Evolutionary conservation across 2,888 invertebrate species (phyloP), one percentile per base, ranked within the genome.

Genomic region (Sabellastarte sp.): DNA sequence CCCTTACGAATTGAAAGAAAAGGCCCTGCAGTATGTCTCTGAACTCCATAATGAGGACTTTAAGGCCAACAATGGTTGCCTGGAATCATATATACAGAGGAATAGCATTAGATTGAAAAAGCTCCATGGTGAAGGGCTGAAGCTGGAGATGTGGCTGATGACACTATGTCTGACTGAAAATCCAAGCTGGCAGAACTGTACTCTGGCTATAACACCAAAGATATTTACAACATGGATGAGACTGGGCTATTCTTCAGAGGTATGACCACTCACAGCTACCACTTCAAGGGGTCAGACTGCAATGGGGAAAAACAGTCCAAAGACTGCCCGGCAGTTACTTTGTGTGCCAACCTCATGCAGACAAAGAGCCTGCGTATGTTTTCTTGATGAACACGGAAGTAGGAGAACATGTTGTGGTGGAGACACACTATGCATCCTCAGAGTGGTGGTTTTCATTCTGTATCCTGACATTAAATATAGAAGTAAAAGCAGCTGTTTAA

Each of bases 21-120:
- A 56, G 57, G 61, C 57, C n/a, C 56, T 33, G 2, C 4, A 57
- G 10, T 26, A 57, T 26, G 61, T 57, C 32, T 28, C 3, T 3
- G 57, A 57, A 10, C 41, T 61, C 29, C 26, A 30, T 4, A n/a
- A 28, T 3, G 10, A 29, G 3, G 4, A 59, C 3, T 73, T 74
- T 58, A 72, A 73, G 33, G 73, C 73, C 28, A 67, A 67, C 10
- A 74, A 69, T 51, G 74, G 74, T 3, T 74, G 74, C 73, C 67
- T 72, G 1, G 65, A 57, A 20, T 41, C 64, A 28, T 74, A 73
- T 57, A 57, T 58, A 2, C 50, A 62, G n/a, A 59, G 71, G 15
- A 66, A 73, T 57, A 70, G 66, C 60, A 71, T 74, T 3, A 57
- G 5, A 24, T 59, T 57, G 56, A 50, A 50, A 20, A 29, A 52